phyloP scores from a whole-genome alignment of 2,888 invertebrate genomes.

The Tryphoninae sp. region DNA sequence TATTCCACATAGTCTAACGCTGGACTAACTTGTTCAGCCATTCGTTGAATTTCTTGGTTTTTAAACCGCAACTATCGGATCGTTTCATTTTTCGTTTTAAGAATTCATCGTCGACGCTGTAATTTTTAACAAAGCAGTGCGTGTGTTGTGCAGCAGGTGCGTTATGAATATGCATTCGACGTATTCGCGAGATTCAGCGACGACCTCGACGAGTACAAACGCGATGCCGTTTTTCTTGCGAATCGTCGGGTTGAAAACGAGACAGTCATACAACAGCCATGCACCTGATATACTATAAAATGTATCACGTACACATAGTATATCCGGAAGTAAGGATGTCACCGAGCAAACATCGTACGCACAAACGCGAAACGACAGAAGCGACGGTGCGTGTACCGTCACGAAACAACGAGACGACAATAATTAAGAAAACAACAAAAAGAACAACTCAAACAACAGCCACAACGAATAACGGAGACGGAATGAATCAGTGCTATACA shows the following conservation, averaged over 20 bases:
- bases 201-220: neutral
- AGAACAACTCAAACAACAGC: slow-evolving; percentile 37
- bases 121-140: slow-evolving; percentile 64
- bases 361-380: slow-evolving; percentile 27
- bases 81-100: neutral
- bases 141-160: slow-evolving; percentile 56
- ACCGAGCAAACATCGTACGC: neutral
- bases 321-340: neutral
- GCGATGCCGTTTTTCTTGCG: neutral
- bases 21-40: slow-evolving; percentile 27
- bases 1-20: neutral
- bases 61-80: neutral
- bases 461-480: slow-evolving; percentile 57
- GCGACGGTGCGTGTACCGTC: slow-evolving; percentile 23
- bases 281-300: slow-evolving; percentile 7
- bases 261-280: slow-evolving; percentile 18
- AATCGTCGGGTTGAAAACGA: neutral
- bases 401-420: slow-evolving; percentile 25
- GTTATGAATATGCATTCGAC: slow-evolving; percentile 25
- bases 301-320: neutral
- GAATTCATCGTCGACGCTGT: neutral
- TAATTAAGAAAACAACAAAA: slow-evolving; percentile 26
- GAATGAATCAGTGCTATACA: slow-evolving; percentile 81
- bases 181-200: neutral
- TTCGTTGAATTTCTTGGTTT: slow-evolving; percentile 1